These are phyloP conservation scores for Ceratina japonica DNA, from an alignment of 1,140 invertebrate species.

Conservation along the genomic window DNA sequence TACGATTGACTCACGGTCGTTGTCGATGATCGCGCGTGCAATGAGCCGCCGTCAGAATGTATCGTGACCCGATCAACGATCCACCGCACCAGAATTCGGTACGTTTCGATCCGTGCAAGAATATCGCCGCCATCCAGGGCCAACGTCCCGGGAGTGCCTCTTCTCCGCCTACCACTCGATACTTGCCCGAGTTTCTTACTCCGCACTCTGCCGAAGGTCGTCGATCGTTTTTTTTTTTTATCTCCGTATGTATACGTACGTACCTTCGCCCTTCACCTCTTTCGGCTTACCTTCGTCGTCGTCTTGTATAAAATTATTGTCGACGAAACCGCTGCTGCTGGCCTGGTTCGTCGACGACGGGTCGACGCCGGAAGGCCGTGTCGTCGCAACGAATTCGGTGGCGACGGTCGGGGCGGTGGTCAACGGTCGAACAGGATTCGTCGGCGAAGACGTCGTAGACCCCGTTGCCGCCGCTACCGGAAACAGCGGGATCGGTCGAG, in stretches of 20 bases:
- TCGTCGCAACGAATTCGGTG: slow-evolving; percentile 24
- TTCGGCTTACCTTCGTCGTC: too few species aligned
- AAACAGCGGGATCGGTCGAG: slow-evolving; percentile 74
- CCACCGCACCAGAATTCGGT: slow-evolving; percentile 97
- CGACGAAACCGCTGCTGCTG: slow-evolving; percentile 64
- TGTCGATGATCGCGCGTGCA: slow-evolving; percentile 93
- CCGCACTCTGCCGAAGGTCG: slow-evolving; percentile 84
- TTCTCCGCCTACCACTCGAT: slow-evolving; percentile 93
- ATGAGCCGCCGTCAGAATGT: slow-evolving; percentile 95
- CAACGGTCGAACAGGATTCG: not conserved
- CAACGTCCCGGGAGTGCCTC: slow-evolving; percentile 90
- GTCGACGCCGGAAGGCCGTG: slow-evolving; percentile 41
- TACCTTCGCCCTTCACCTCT: too few species aligned
- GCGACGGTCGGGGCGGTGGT: slow-evolving; percentile 30
- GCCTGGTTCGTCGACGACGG: slow-evolving; percentile 62
- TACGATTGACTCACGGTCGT: slow-evolving; percentile 85
- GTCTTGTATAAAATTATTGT: slow-evolving; percentile 76
- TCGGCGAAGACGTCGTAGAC: slow-evolving; percentile 45
- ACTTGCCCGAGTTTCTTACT: slow-evolving; percentile 88
- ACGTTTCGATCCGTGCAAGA: slow-evolving; percentile 89
- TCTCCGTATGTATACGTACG: not conserved
- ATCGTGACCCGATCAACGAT: slow-evolving; percentile 88
- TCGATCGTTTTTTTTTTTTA: not conserved
- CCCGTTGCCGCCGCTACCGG: slow-evolving; percentile 49
- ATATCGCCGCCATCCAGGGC: slow-evolving; percentile 97